These are phyloP conservation scores for Caradrina kadenii DNA, from an alignment of 2,888 invertebrate species.

Conservation along the genomic window DNA sequence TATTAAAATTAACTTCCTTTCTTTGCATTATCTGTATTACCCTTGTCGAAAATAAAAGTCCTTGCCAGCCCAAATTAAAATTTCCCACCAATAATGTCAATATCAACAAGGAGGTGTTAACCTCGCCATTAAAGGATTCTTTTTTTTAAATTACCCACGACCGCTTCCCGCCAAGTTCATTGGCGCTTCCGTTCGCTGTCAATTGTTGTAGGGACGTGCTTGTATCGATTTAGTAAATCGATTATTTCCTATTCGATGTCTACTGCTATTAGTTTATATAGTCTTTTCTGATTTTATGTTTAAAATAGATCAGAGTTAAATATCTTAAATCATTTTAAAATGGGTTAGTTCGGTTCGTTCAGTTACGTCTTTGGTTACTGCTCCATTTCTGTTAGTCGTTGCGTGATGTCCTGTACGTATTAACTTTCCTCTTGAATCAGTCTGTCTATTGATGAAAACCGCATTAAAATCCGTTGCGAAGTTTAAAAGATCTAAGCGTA, in stretches of 20 bases:
- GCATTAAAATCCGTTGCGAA: no score
- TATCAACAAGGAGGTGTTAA: conserved; percentile 59
- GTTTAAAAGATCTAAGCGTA: no score
- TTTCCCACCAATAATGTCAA: conserved; percentile 61
- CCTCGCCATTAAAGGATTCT: conserved; percentile 56
- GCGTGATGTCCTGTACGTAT: no score
- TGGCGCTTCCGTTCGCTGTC: conserved; percentile 79
- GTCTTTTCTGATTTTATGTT: no score
- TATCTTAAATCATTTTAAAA: no score
- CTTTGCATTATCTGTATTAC: conserved; percentile 7
- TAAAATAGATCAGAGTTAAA: no score
- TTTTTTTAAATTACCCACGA: conserved; percentile 76
- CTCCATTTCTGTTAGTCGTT: no score
- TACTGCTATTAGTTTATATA: neutral
- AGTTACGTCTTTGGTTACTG: no score
- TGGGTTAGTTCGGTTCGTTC: no score
- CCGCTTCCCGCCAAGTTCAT: conserved; percentile 83
- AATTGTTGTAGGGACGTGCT: conserved; percentile 69
- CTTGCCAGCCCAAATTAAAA: conserved; percentile 57
- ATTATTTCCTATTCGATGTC: conserved; percentile 19
- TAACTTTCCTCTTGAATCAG: no score
- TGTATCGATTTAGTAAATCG: conserved; percentile 41
- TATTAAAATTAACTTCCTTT: conserved; percentile 25
- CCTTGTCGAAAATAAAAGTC: conserved; percentile 47
- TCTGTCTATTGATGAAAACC: no score